Base-by-base conservation (phyloP, 1,140 invertebrate species). In the Brachystomella parvula region DNA sequence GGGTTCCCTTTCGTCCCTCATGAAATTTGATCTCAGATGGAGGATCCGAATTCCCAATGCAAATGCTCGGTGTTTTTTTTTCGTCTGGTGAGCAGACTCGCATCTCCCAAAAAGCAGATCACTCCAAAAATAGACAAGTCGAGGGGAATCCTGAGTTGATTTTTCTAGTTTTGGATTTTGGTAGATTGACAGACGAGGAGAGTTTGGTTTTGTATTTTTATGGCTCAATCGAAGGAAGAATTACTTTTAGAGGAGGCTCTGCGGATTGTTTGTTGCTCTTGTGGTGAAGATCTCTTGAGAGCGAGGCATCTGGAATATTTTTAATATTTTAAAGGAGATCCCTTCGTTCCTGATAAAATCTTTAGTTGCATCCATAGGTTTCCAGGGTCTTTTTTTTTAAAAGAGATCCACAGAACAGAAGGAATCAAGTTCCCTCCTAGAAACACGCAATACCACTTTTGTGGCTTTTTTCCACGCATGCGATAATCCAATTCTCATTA, bases 301-400 rank as follows among this genome's bases (percentile, higher is more conserved):
- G n/a, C n/a, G 24, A 53, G 49, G 49, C 49, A 53, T 53, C 49
- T 53, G 49, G 49, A n/a, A n/a, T n/a, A n/a, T n/a, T n/a, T n/a
- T n/a, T n/a, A n/a, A n/a, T n/a, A n/a, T n/a, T n/a, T n/a, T n/a
- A n/a, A n/a, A n/a, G n/a, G n/a, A n/a, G n/a, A n/a, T n/a, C n/a
- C n/a, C n/a, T n/a, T n/a, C n/a, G n/a, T n/a, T n/a, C n/a, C n/a
- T n/a, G n/a, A n/a, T n/a, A n/a, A n/a, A n/a, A n/a, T n/a, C n/a
- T n/a, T n/a, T n/a, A n/a, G n/a, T n/a, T n/a, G n/a, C n/a, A n/a
- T n/a, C n/a, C n/a, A n/a, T n/a, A n/a, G n/a, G n/a, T n/a, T n/a
- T n/a, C n/a, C n/a, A n/a, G n/a, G n/a, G n/a, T n/a, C n/a, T n/a
- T n/a, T n/a, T n/a, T n/a, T n/a, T n/a, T n/a, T n/a, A n/a, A n/a